Base-by-base conservation (phyloP, 2,797 vertebrate genomes). In the Pseudomugil gertrudae region DNA sequence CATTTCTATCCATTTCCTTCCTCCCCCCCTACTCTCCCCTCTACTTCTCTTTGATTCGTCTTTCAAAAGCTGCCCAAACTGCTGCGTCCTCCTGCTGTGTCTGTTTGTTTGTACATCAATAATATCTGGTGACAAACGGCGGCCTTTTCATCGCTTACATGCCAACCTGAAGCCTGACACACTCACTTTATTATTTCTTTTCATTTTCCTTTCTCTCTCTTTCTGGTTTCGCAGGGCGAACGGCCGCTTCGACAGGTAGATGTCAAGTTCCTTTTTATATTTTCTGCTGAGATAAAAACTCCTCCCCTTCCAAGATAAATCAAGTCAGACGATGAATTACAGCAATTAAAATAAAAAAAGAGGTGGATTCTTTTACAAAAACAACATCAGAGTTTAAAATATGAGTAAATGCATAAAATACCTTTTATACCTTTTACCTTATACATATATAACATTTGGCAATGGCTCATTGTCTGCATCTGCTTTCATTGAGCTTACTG, bases 91-190 rank as follows among this genome's bases (percentile, higher is more conserved):
- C 84, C 82, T 19, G 69, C 73, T 2, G 84, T 26, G 77, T 84
- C 71, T 76, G 7, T 85, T 87, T 87, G 77, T 87, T 85, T 84
- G 77, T 74, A 79, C 77, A 84, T 86, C 83, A 89, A 84, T 87
- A 82, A 81, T 77, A 79, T 72, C 55, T 36, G 58, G 76, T 70
- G 86, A 84, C 80, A 75, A 84, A 75, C 72, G 74, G 35, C 66
- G 69, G 72, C 74, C 69, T 83, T 78, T 78, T 86, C 79, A 69
- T 80, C 69, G 57, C 78, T 75, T 66, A 32, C 73, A 80, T 30
- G 74, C 76, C 81, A 76, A 84, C 79, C 83, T 74, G 83, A 67
- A 71, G 75, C 70, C 83, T 78, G 83, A 78, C 83, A 73, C 70
- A 7, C 71, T 80, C 79, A 57, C 79, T 66, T 60, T 61, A 58